Evolutionary conservation across 2,888 invertebrate species (phyloP).

Genomic region (Lucinisca nassula): DNA sequence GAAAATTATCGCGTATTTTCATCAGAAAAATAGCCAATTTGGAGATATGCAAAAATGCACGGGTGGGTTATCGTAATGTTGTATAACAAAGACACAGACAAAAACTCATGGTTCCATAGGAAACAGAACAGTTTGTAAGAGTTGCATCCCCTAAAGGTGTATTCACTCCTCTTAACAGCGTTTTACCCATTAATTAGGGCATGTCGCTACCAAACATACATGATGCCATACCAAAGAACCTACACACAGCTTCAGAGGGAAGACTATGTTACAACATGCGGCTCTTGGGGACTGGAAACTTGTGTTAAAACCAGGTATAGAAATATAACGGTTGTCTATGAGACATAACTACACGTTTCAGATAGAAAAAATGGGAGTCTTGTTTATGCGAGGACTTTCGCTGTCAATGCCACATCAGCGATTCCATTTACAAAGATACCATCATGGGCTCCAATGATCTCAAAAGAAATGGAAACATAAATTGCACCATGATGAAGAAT

Average conservation of each 20-base stretch:
- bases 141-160: too few species aligned
- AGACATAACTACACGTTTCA: background rate
- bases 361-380: background rate
- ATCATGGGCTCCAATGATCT: background rate
- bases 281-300: conserved; percentile 77
- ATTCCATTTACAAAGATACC: background rate
- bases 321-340: background rate
- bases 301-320: conserved; percentile 80
- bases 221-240: conserved; percentile 76
- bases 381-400: too few species aligned
- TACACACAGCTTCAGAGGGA: conserved; percentile 75
- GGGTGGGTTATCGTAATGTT: too few species aligned
- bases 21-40: too few species aligned
- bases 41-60: too few species aligned
- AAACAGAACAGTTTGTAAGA: too few species aligned
- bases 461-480: background rate
- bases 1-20: too few species aligned
- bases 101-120: too few species aligned
- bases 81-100: too few species aligned
- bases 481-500: background rate
- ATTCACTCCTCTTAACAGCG: background rate
- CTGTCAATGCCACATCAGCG: background rate
- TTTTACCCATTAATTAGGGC: conserved; percentile 62
- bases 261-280: conserved; percentile 77
- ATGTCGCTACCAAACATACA: conserved; percentile 78